Evolutionary conservation across 2,113 vertebrate species (phyloP).

Genomic region (Bettongia penicillata): DNA sequence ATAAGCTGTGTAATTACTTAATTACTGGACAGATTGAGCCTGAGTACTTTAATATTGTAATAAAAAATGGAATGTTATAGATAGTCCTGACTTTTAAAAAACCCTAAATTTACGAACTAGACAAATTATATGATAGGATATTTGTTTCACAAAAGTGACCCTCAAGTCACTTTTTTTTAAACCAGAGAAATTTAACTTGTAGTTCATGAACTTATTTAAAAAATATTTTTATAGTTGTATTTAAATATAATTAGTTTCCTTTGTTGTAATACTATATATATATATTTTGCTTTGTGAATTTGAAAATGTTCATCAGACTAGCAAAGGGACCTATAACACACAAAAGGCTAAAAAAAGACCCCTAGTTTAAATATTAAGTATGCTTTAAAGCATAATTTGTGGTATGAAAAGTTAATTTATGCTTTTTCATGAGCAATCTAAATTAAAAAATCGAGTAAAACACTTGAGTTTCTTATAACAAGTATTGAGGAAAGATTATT

Average conservation of each 20-base stretch:
- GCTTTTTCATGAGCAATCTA: not conserved
- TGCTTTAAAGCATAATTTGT: not conserved
- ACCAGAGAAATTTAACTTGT: not conserved
- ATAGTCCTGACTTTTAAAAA: slow-evolving; percentile 18
- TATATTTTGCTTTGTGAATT: not conserved
- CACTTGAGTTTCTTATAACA: not conserved
- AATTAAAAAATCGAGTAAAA: not conserved
- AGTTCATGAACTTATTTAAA: not conserved
- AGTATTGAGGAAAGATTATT: too few species aligned
- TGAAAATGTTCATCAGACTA: not conserved
- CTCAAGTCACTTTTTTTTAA: not conserved
- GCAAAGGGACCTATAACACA: not conserved
- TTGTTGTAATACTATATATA: too few species aligned
- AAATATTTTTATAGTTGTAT: not conserved
- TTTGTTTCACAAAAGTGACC: not conserved
- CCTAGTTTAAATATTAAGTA: not conserved
- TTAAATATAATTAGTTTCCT: not conserved
- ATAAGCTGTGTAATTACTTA: not conserved
- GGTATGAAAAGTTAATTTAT: not conserved
- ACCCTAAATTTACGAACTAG: slow-evolving; percentile 43
- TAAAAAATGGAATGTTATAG: not conserved
- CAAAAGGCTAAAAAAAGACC: not conserved
- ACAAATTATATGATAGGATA: not conserved
- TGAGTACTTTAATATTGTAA: not conserved
- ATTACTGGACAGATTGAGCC: slow-evolving; percentile 6